Conservation (phyloP, 2,888 invertebrate genomes). For the Caenorhabditis uteleia region DNA sequence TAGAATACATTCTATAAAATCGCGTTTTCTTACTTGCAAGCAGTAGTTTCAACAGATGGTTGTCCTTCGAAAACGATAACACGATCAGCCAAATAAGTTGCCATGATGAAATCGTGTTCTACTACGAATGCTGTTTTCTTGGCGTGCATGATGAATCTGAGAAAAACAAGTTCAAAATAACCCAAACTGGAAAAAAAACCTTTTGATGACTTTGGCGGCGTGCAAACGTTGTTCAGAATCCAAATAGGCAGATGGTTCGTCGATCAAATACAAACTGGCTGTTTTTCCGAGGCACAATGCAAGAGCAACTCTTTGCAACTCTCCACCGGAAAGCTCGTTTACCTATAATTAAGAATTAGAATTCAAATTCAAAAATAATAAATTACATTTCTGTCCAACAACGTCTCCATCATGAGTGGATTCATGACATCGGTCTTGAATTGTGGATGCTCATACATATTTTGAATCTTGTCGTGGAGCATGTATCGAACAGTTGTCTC, state of each 20-base stretch:
- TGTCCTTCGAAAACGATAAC: slow-evolving; percentile 97
- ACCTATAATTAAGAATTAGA: slow-evolving; percentile 69
- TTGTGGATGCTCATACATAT: slow-evolving; percentile 95
- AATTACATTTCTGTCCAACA: slow-evolving; percentile 58
- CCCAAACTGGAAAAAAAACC: slow-evolving; percentile 72
- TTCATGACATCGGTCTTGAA: slow-evolving; percentile 99
- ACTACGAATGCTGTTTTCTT: slow-evolving; percentile 99
- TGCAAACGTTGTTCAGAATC: slow-evolving; percentile 99
- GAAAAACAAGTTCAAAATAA: slow-evolving; percentile 14
- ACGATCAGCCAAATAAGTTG: slow-evolving; percentile 94
- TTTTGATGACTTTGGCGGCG: slow-evolving; percentile 97
- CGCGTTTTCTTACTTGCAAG: slow-evolving; percentile 76
- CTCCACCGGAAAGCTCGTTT: slow-evolving; percentile 97
- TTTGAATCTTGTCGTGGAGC: slow-evolving; percentile 93
- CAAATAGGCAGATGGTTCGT: slow-evolving; percentile 97
- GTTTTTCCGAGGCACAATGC: slow-evolving; percentile 96
- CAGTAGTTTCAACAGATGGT: slow-evolving; percentile 87
- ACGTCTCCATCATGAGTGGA: slow-evolving; percentile 67
- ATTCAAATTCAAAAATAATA: neutral
- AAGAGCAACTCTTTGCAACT: slow-evolving; percentile 94
- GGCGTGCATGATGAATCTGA: slow-evolving; percentile 90
- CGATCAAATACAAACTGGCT: slow-evolving; percentile 96
- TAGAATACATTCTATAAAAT: neutral
- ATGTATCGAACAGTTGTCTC: slow-evolving; percentile 83
- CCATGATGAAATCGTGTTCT: slow-evolving; percentile 99